phyloP scores from a whole-genome alignment of 2,797 vertebrate genomes.

The Pogoniulus pusillus region DNA sequence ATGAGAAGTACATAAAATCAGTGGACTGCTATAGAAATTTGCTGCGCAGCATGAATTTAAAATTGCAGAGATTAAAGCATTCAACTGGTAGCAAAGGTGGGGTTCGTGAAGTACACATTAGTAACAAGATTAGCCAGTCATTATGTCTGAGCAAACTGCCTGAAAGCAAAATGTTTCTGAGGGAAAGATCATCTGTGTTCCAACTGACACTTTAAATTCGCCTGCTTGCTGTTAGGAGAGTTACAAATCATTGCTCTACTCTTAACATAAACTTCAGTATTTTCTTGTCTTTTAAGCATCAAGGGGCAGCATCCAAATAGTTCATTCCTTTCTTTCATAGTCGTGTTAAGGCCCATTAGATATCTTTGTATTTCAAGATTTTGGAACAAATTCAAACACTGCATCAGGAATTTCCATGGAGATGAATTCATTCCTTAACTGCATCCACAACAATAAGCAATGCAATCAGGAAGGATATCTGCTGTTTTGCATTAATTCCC shows the following conservation, averaged over 20 bases:
- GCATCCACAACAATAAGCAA: neutral
- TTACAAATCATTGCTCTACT: neutral
- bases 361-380: neutral
- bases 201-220: conserved; percentile 19
- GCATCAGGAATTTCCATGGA: neutral
- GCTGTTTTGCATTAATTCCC: neutral
- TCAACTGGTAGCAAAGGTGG: neutral
- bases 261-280: neutral
- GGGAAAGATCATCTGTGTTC: conserved; percentile 23
- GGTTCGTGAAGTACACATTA: neutral
- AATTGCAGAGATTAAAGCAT: neutral
- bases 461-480: neutral
- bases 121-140: neutral
- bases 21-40: neutral
- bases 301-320: neutral
- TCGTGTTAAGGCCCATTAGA: neutral
- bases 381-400: neutral
- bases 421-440: neutral
- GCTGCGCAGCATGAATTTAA: neutral
- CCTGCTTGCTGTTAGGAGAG: neutral
- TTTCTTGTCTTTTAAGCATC: neutral
- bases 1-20: neutral
- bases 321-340: neutral
- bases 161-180: neutral
- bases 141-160: neutral